Evolutionary conservation across 1,140 invertebrate species (phyloP).

Genomic region (Rhagoletis pomonella): DNA sequence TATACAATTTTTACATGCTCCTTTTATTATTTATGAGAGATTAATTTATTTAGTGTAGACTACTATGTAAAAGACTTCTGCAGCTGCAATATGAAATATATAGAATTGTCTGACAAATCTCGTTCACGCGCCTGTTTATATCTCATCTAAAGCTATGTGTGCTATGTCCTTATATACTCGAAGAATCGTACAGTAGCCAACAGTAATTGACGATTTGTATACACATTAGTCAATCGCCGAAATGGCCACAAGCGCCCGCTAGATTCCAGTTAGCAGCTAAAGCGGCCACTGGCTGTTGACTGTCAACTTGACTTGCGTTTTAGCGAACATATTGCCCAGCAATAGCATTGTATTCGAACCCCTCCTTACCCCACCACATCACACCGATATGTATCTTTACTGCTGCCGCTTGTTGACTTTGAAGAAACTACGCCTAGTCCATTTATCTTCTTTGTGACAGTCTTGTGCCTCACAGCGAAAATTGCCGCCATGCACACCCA

Average conservation of each 20-base stretch:
- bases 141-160: background rate
- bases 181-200: background rate
- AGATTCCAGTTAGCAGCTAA: background rate
- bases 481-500: background rate
- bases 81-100: too few relatives aligned
- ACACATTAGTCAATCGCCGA: slow-evolving; percentile 40
- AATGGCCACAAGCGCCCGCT: slow-evolving; percentile 24
- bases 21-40: too few relatives aligned
- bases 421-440: slow-evolving; percentile 42
- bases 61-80: too few relatives aligned
- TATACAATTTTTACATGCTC: too few relatives aligned
- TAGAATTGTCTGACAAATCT: background rate
- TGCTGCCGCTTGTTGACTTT: slow-evolving; percentile 27
- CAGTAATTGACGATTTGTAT: slow-evolving; percentile 44
- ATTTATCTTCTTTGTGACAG: slow-evolving; percentile 50
- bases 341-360: background rate
- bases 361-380: background rate
- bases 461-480: slow-evolving; percentile 13
- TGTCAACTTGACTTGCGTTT: slow-evolving; percentile 11
- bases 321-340: slow-evolving; percentile 1
- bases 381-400: background rate
- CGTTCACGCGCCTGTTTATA: background rate
- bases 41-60: too few relatives aligned
- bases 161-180: slow-evolving; percentile 13
- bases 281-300: background rate